These are phyloP conservation scores for Oasisia sp. DNA, from an alignment of 2,888 invertebrate species.

Conservation along the genomic window DNA sequence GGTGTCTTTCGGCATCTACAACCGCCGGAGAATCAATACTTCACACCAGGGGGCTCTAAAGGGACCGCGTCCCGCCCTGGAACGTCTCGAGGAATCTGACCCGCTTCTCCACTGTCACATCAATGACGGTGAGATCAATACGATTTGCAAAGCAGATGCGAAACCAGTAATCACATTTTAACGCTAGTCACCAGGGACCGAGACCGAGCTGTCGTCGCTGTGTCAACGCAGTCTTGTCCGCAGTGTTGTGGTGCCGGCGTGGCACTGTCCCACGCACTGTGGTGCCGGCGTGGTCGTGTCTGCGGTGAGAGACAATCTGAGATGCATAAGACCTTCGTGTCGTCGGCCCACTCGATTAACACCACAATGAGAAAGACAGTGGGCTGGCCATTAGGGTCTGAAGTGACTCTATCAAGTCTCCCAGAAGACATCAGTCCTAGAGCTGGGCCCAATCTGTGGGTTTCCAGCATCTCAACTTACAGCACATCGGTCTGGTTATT, in stretches of 20 bases:
- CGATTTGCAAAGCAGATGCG: not conserved
- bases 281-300: not conserved
- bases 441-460: not conserved
- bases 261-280: not conserved
- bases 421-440: not conserved
- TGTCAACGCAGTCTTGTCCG: no score
- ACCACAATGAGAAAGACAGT: not conserved
- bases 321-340: not conserved
- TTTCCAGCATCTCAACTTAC: not conserved
- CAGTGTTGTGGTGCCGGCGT: not conserved
- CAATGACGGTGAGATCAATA: not conserved
- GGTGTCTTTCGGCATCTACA: not conserved
- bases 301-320: not conserved
- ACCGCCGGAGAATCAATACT: not conserved
- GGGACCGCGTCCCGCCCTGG: not conserved
- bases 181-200: not conserved
- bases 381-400: not conserved
- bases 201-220: not conserved
- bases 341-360: not conserved
- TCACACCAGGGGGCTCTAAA: not conserved
- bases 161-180: slow-evolving; percentile 8
- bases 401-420: not conserved
- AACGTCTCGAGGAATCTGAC: not conserved
- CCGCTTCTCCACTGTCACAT: not conserved
- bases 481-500: not conserved